Evolutionary conservation across 2,797 vertebrate genomes (phyloP), one percentile per base, ranked within the genome.

Genomic region (Decapterus maruadsi): DNA sequence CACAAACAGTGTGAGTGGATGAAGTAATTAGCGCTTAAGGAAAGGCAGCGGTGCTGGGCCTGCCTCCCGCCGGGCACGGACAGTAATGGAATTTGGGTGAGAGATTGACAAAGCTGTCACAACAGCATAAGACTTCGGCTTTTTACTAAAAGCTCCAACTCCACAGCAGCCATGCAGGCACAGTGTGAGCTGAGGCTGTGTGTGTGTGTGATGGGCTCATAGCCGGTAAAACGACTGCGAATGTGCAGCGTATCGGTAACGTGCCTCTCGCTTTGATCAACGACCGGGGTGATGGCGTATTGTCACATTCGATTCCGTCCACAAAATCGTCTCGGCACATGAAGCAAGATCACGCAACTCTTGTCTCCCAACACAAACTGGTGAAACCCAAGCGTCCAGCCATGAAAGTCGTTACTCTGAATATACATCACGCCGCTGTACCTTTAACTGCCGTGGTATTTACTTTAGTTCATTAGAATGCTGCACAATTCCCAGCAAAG

Each of bases 381-480:
- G 6, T 58, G 50, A 22, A 43, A 26, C 38, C n/a, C 62, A 72
- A 53, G 43, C 56, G 56, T 53, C 34, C 63, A 48, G 17, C 48
- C 60, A 51, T 42, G n/a, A 2, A 14, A 60, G 34, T 46, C 10
- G 2, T 57, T 51, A n/a, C 34, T 40, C 20, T 45, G 53, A 73
- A 68, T 68, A 19, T 61, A 57, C 26, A 46, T 74, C 17, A 48
- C 51, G 38, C 26, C 26, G 60, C 46, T 58, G 12, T 26, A 43
- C 58, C 17, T 73, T 54, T 69, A 74, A 72, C 77, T 82, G 62
- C 58, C 6, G 1, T 68, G 40, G 19, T 83, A 69, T 81, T 89
- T 58, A 79, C 72, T 26, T 56, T 16, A n/a, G 11, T 68, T 51
- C 26, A 70, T 80, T 74, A 73, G 38, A 78, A 80, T 75, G 40